Base-by-base conservation (phyloP, 2,113 vertebrate species). In the Gallinago paraguaiae region DNA sequence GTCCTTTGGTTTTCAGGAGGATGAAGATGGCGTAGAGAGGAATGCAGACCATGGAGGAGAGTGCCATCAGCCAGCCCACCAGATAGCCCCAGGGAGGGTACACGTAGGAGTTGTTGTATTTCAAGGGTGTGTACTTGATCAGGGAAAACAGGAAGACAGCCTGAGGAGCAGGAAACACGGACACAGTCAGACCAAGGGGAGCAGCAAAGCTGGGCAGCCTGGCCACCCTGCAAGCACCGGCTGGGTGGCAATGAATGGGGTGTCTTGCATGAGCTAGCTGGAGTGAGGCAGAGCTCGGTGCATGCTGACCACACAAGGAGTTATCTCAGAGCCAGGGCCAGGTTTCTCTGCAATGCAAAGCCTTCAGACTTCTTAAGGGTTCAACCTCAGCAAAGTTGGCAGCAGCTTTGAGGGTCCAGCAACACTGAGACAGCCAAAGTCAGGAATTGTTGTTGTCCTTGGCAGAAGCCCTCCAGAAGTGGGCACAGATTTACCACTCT, bases 71-170 rank as follows among this genome's bases (percentile, higher is more conserved):
- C 99, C 99, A 99, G 93, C 99, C 99, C 2, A 99, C 91, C 60
- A 54, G 28, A 2, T 99, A 98, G 8, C 98, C 99, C 99, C 99
- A 99, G 67, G 97, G 79, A 0, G 99, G 99, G 96, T 99, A 99
- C 65, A 98, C 92, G 0, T 99, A 99, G 82, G 97, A 95, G 8
- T 98, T 99, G 96, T 99, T 99, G 97, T 99, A 99, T 77, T 97
- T 99, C 87, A 99, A 97, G 15, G 99, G 99, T 4, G 97, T 98
- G 92, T 99, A 99, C 96, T 99, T 99, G 95, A 98, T 99, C 95
- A 99, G 95, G 51, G 99, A 99, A 97, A 99, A 99, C 41, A 99
- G 95, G 97, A 99, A 99, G 8, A 98, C 98, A 1, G 98, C 98
- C 99, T 99, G 85, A 33, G 77, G 48, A 92, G 54, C 23, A 86